A percentile compares a stretch with the other conserved stretches of the same genome.
phyloP scores from a whole-genome alignment of 2,888 invertebrate genomes.

The Prosopocoilus inquinatus region DNA sequence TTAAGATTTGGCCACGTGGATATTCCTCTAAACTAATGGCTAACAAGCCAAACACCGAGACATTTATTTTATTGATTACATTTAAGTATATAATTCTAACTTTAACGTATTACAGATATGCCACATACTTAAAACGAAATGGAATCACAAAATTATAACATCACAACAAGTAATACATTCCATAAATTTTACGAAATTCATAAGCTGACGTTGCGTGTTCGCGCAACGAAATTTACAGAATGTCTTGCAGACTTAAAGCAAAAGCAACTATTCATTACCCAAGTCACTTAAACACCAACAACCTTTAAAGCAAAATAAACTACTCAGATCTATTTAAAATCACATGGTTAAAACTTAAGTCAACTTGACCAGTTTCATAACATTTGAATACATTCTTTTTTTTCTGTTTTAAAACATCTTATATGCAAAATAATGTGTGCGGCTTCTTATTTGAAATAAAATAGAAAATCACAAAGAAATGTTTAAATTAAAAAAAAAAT shows the following conservation, averaged over 20 bases:
- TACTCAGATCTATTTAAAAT: constrained; percentile 15
- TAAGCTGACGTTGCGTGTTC: not conserved
- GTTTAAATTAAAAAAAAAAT: no score
- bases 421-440: no score
- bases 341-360: constrained; percentile 13
- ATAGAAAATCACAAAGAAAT: no score
- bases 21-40: constrained; percentile 44
- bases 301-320: constrained; percentile 9
- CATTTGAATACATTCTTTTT: no score
- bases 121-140: constrained; percentile 28
- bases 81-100: constrained; percentile 14
- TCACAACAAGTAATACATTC: constrained; percentile 2
- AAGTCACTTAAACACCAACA: not conserved
- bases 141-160: not conserved
- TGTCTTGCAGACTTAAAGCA: constrained; percentile 1
- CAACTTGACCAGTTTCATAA: not conserved
- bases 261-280: not conserved
- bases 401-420: no score
- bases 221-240: not conserved
- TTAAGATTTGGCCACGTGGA: constrained; percentile 49
- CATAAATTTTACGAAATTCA: not conserved
- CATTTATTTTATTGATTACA: constrained; percentile 43
- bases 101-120: constrained; percentile 31
- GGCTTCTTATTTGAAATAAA: no score
- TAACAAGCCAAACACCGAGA: constrained; percentile 51